Evolutionary conservation across 1,140 invertebrate species (phyloP), one percentile per base, ranked within the genome.

Genomic region (Micrasema minimum): DNA sequence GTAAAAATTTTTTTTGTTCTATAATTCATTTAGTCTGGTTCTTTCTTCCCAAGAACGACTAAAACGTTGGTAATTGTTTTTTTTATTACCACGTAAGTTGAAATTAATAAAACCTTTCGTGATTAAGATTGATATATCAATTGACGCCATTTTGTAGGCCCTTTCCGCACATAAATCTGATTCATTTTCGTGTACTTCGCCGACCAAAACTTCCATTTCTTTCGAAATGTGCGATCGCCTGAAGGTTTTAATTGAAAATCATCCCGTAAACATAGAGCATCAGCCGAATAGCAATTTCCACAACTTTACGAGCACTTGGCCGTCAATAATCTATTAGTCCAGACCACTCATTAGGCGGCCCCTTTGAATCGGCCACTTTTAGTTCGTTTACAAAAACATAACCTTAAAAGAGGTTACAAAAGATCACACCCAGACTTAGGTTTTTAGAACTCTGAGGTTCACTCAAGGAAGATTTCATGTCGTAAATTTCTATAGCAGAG

Each of bases 271-370:
- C 26, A 37, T 37, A 57, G 55, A 41, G 14, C 35, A 9, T 9
- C 18, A 14, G 55, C 59, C 14, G 59, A 64, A 64, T 64, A 64
- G 45, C 22, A 46, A 64, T 64, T 66, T 41, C 10, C 14, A 31
- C 14, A 14, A 51, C 26, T 64, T 66, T 66, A 66, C 48, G 64
- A 66, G 16, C 48, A 23, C 46, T 38, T 20, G 14, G 45, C 35
- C 35, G 20, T 35, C 48, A 50, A 51, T 66, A 66, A 66, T 66
- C 64, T 66, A 66, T 66, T 66, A 51, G 46, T 10, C 46, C 48
- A 51, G 26, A 38, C 45, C 64, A 12, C 64, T 66, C 64, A 66
- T 66, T 66, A 66, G 64, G 45, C 64, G 64, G 64, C 46, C 9
- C 48, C 64, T 66, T 66, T 66, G 64, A 35, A 16, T 20, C 14